A percentile compares a stretch with the other conserved stretches of the same genome.
phyloP scores from a whole-genome alignment of 1,140 invertebrate species.

The Drosophila sp. region DNA sequence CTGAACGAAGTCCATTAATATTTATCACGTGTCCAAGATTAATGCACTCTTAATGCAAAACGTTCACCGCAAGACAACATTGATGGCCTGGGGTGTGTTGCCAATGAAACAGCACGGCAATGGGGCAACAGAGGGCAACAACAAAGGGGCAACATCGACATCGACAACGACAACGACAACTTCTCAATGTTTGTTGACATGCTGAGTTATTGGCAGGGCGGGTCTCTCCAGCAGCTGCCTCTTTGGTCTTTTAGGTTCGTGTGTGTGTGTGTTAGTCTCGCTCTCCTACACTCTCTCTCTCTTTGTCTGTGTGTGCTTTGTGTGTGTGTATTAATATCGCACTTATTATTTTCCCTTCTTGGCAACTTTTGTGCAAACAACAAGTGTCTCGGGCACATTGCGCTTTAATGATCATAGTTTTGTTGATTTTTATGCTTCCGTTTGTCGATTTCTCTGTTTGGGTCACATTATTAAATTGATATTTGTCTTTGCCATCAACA shows the following conservation, averaged over 20 bases:
- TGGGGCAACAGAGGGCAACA: constrained; percentile 2
- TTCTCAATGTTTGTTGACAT: constrained; percentile 70
- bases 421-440: constrained; percentile 68
- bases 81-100: constrained; percentile 41
- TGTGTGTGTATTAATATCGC: constrained; percentile 70
- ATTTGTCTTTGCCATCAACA: constrained; percentile 56
- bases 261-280: neutral
- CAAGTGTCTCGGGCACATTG: constrained; percentile 53
- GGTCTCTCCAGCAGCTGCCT: constrained; percentile 26
- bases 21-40: constrained; percentile 75
- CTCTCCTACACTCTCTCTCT: neutral
- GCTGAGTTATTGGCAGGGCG: constrained; percentile 73
- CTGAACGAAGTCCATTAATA: constrained; percentile 58
- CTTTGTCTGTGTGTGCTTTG: neutral
- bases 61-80: constrained; percentile 23
- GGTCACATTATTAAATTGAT: constrained; percentile 71
- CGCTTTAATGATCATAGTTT: constrained; percentile 52
- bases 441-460: constrained; percentile 30
- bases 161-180: constrained; percentile 10
- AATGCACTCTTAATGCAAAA: constrained; percentile 79
- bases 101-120: constrained; percentile 50
- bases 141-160: constrained; percentile 11
- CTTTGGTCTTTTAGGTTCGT: constrained; percentile 28
- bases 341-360: constrained; percentile 65
- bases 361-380: constrained; percentile 43